phyloP scores from a whole-genome alignment of 1,140 invertebrate species.

The Drosophila parabipectinata region DNA sequence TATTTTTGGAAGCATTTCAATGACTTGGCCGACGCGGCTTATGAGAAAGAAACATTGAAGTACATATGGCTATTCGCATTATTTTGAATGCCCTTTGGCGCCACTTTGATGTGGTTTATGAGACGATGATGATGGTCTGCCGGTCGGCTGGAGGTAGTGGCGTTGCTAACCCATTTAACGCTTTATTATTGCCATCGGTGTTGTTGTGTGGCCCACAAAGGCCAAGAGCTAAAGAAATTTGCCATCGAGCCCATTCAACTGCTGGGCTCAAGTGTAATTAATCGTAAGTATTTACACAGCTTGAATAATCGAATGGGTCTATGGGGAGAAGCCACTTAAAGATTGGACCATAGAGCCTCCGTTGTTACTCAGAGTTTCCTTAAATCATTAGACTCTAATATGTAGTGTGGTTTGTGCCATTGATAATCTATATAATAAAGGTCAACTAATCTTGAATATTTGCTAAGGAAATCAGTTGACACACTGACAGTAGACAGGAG shows the following conservation, averaged over 20 bases:
- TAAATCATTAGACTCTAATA: not conserved
- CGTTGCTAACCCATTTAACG: constrained; percentile 67
- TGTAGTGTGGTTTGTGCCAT: not conserved
- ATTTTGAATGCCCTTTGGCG: constrained; percentile 48
- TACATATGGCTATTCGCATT: constrained; percentile 61
- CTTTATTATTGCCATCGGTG: constrained; percentile 45
- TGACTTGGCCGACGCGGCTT: constrained; percentile 32
- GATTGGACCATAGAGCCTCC: constrained; percentile 31
- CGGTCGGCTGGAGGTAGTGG: not conserved
- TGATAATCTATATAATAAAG: not conserved
- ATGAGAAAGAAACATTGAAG: constrained; percentile 49
- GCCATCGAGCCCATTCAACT: constrained; percentile 53
- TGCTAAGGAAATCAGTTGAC: not conserved
- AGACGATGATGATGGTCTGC: constrained; percentile 12
- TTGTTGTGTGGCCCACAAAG: constrained; percentile 39
- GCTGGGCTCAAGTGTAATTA: constrained; percentile 64
- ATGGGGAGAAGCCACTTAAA: constrained; percentile 27
- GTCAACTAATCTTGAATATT: not conserved
- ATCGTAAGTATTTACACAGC: constrained; percentile 74
- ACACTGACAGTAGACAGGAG: constrained; percentile 16
- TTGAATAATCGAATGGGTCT: constrained; percentile 10
- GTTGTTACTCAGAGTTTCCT: constrained; percentile 11
- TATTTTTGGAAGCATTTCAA: constrained; percentile 47
- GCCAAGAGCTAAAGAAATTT: constrained; percentile 62
- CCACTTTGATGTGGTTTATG: constrained; percentile 42